phyloP scores from a whole-genome alignment of 1,140 invertebrate genomes.

The Drosophila parabipectinata region DNA sequence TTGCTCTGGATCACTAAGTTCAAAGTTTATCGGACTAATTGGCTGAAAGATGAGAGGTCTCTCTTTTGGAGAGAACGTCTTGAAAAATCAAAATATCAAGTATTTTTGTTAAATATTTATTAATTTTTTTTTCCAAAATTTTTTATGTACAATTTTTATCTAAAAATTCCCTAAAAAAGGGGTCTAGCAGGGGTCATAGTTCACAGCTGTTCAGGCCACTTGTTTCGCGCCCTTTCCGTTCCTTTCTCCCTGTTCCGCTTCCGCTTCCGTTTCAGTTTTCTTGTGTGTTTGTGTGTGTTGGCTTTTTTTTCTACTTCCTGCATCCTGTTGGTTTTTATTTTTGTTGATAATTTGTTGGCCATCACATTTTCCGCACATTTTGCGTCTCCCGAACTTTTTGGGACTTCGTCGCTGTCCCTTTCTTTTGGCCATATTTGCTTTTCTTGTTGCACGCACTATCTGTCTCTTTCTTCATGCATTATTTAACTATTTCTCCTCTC shows the following conservation, averaged over 20 bases:
- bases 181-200: constrained; percentile 27
- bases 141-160: constrained; percentile 16
- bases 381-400: constrained; percentile 21
- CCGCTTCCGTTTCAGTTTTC: constrained; percentile 21
- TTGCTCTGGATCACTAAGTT: neutral
- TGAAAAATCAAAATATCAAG: constrained; percentile 14
- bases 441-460: constrained; percentile 40
- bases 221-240: constrained; percentile 16
- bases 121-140: neutral
- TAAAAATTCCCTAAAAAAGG: constrained; percentile 21
- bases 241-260: constrained; percentile 16
- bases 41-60: neutral
- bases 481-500: constrained; percentile 58
- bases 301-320: constrained; percentile 8
- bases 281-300: constrained; percentile 1
- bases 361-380: constrained; percentile 73
- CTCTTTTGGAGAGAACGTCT: neutral
- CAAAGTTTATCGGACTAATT: constrained; percentile 4
- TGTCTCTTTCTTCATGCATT: constrained; percentile 38
- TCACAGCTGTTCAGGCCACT: constrained; percentile 55
- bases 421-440: constrained; percentile 1
- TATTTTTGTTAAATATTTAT: constrained; percentile 1
- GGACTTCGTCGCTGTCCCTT: neutral
- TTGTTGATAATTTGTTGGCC: constrained; percentile 74
- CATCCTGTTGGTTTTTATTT: constrained; percentile 29